Base-by-base conservation (phyloP, 2,888 invertebrate genomes). In the Tetranychus truncatus region DNA sequence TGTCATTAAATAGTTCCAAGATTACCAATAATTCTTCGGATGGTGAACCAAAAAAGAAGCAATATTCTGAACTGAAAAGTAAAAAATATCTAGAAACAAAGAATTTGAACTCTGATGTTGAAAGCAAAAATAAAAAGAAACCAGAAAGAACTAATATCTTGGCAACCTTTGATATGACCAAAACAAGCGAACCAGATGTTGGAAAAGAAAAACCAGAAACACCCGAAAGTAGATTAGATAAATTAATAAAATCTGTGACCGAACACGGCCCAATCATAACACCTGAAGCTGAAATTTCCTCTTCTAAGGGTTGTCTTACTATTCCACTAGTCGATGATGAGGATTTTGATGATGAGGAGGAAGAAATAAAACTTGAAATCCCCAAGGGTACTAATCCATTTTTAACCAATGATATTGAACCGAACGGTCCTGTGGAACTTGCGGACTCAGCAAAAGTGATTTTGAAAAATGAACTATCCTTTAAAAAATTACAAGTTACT, bases 311-410 rank as follows among this genome's bases (percentile, higher is more conserved):
- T 15, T 55, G 55, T 55, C 75, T 78, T 74, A 20, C 76, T 72
- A 73, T 77, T 76, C 34, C 75, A 76, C 21, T 77, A 77, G 24
- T 77, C 76, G 73, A 77, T 75, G 66, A 74, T 75, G 18, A 75
- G 75, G 55, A 55, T 55, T 55, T 55, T 55, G 55, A 55, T 15
- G 55, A 55, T 55, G 55, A 55, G 2, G 55, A 73, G 5, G 34
- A 34, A 34, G 34, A 34, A 34, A 34, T 34, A 34, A 34, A 34
- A 34, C 34, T 34, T 34, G 34, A 34, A 34, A 3, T 34, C 34
- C 3, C 34, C 34, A 34, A 34, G 34, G 34, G 34, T 5, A 34
- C 34, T 5, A 34, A 34, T 34, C 34, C 34, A 34, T 34, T 34
- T 34, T 34, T 34, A 34, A 34, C 34, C 34, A 34, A 34, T 34